These are phyloP conservation scores for Mactra quadrangularis DNA, from an alignment of 1,140 invertebrate genomes.

Conservation along the genomic window DNA sequence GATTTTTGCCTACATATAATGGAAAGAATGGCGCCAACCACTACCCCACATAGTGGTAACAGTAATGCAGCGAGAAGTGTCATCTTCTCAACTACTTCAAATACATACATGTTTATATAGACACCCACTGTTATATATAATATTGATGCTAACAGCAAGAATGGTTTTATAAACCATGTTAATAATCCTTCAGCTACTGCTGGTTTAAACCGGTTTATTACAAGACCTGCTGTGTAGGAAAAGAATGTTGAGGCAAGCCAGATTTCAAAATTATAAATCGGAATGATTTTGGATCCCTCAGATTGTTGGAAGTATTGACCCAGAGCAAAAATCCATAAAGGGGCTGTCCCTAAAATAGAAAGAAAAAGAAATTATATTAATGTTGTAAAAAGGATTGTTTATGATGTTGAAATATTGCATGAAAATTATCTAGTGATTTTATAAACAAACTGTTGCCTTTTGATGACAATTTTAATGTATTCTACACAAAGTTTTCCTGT, in stretches of 20 bases:
- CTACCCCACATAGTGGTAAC: conserved; percentile 77
- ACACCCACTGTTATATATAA: conserved; percentile 82
- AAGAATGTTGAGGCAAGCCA: conserved; percentile 79
- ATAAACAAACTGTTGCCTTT: background rate
- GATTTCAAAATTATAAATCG: conserved; percentile 80
- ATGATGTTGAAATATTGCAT: background rate
- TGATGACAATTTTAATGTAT: background rate
- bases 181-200: conserved; percentile 76
- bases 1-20: conserved; percentile 75
- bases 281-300: conserved; percentile 71
- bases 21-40: conserved; percentile 71
- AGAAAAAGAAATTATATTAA: conserved; percentile 25
- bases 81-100: conserved; percentile 73
- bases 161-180: conserved; percentile 81
- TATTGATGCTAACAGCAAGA: conserved; percentile 80
- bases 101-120: conserved; percentile 83
- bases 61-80: conserved; percentile 74
- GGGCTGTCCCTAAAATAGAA: conserved; percentile 77
- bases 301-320: conserved; percentile 78
- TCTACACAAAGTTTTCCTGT: background rate
- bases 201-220: conserved; percentile 76
- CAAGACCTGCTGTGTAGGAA: conserved; percentile 76
- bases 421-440: conserved; percentile 4
- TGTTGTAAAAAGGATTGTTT: background rate
- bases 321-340: conserved; percentile 80